Percentiles rank a stretch among this genome's conserved stretches.
Conservation (phyloP, 2,113 vertebrate genomes). For the Siphamia tubifer region DNA sequence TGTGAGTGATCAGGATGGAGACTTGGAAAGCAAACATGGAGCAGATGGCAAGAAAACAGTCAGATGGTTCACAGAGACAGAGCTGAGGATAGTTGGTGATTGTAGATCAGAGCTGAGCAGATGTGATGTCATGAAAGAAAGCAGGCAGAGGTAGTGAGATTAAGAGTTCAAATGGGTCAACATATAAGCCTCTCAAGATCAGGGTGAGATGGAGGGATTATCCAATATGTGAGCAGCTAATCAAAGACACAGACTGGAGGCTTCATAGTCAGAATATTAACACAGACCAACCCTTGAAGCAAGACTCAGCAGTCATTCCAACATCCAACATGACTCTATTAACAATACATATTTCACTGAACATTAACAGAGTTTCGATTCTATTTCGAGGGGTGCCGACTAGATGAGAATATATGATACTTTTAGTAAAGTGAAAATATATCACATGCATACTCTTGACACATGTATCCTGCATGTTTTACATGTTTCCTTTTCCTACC, state of each 20-base stretch:
- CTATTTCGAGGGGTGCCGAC: too few species aligned
- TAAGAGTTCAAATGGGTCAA: constrained; percentile 63
- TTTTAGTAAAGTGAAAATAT: too few species aligned
- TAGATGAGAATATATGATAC: too few species aligned
- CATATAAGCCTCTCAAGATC: constrained; percentile 60
- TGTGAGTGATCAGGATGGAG: background rate
- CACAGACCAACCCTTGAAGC: too few species aligned
- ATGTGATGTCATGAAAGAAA: constrained; percentile 49
- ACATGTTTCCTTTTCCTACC: too few species aligned
- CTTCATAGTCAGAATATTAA: constrained; percentile 27
- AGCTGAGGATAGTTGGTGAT: background rate
- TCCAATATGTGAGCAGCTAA: constrained; percentile 49
- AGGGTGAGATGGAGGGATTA: constrained; percentile 58
- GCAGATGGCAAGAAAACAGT: constrained; percentile 21
- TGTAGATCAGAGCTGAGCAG: constrained; percentile 28
- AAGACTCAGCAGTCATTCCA: too few species aligned
- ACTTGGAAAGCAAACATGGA: background rate
- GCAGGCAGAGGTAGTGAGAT: constrained; percentile 46
- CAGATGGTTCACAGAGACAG: background rate
- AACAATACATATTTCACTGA: too few species aligned
- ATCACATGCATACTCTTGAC: too few species aligned
- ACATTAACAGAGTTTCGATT: too few species aligned
- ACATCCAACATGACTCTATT: too few species aligned
- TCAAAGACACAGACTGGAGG: constrained; percentile 38
- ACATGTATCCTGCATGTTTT: too few species aligned